Evolutionary conservation across 2,113 vertebrate genomes (phyloP).

Genomic region (Salvelinus namaycush): DNA sequence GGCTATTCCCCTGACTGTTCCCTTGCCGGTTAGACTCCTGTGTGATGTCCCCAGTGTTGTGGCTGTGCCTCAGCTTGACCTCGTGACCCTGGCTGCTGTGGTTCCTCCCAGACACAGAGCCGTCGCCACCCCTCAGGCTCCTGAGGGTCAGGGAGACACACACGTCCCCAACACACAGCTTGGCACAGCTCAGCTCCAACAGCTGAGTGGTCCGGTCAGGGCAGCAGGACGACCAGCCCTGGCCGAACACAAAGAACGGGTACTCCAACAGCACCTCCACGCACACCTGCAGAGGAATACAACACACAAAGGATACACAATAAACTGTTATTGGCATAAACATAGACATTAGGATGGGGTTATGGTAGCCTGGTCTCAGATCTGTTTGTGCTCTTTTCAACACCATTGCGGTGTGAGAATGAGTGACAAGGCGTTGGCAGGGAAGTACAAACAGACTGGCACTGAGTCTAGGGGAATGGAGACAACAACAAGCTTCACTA

Average conservation of each 20-base stretch:
- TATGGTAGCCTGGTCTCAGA: too few relatives aligned
- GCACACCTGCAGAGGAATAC: conserved; percentile 82
- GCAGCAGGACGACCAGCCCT: conserved; percentile 98
- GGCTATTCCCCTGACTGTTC: conserved; percentile 26
- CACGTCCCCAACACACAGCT: conserved; percentile 96
- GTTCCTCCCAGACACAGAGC: conserved; percentile 53
- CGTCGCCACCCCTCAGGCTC: conserved; percentile 89
- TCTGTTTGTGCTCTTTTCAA: too few relatives aligned
- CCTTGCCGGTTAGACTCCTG: conserved; percentile 8
- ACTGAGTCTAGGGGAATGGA: too few relatives aligned
- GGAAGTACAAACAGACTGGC: too few relatives aligned
- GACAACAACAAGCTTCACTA: background rate
- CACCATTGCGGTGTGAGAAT: too few relatives aligned
- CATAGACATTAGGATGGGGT: background rate
- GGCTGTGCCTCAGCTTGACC: conserved; percentile 53
- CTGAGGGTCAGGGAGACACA: conserved; percentile 98
- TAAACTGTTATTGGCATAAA: conserved; percentile 5
- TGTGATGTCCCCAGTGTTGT: conserved; percentile 31
- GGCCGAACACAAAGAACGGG: conserved; percentile 98
- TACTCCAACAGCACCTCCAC: conserved; percentile 98
- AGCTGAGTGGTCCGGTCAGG: conserved; percentile 95
- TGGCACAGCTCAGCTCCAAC: conserved; percentile 95
- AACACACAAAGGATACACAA: conserved; percentile 14
- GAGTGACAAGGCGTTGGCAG: too few relatives aligned
- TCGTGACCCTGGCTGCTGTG: conserved; percentile 72